Evolutionary conservation across 2,888 invertebrate genomes (phyloP).

Genomic region (Ophonus ardosiacus): DNA sequence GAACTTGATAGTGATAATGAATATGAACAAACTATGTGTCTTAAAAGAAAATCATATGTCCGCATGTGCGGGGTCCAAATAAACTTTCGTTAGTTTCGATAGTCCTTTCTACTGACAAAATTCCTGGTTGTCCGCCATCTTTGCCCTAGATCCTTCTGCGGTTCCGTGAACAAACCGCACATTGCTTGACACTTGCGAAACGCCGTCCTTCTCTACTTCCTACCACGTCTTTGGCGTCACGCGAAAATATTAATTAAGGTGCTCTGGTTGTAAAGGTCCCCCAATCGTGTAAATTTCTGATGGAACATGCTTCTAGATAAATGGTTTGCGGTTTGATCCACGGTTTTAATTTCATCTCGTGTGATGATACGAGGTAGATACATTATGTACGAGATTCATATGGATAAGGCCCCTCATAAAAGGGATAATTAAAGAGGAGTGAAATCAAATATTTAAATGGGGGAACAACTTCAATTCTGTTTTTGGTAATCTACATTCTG

Average conservation of each 20-base stretch:
- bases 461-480: not conserved
- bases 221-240: not conserved
- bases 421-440: constrained; percentile 16
- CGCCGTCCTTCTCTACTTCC: not conserved
- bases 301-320: not conserved
- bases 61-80: too few species aligned
- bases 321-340: constrained; percentile 3
- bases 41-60: too few species aligned
- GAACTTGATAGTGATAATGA: too few species aligned
- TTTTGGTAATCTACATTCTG: not conserved
- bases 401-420: constrained; percentile 1
- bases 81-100: not conserved
- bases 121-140: not conserved
- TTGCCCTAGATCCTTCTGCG: constrained; percentile 20
- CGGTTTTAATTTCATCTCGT: constrained; percentile 14
- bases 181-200: constrained; percentile 61
- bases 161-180: constrained; percentile 60
- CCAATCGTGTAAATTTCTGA: constrained; percentile 26
- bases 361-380: constrained; percentile 6
- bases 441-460: constrained; percentile 17
- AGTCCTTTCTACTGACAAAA: too few species aligned
- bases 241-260: constrained; percentile 38
- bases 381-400: constrained; percentile 6
- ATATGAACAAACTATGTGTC: too few species aligned
- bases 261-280: constrained; percentile 26